Evolutionary conservation across 2,888 invertebrate species (phyloP), one percentile per base, ranked within the genome.

Genomic region (Lasioglossum leucozonium): DNA sequence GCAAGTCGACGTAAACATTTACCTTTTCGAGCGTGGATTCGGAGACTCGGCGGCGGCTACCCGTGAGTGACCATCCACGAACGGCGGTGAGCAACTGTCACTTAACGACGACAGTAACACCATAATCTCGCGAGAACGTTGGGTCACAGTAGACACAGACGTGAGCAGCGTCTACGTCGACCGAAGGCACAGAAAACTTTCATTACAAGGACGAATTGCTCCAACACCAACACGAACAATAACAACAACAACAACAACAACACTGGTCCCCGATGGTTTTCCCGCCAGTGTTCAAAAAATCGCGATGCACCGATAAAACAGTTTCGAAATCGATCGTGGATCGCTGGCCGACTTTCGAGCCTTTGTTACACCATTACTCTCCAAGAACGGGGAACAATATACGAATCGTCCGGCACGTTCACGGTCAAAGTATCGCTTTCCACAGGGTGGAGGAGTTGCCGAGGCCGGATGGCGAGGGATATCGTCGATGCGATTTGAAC

Each of bases 251-350:
- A 16, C 30, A 18, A 1, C 22, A 37, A 55, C n/a, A 55, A 55
- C 55, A 55, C 55, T 0, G 16, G 0, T 22, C 34, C 42, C 2
- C 4, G n/a, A 3, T n/a, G n/a, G 34, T 51, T 81, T 76, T 86
- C 72, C 62, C 81, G 86, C 79, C 86, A 82, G 58, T 11, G 65
- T 51, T 37, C 0, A 10, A 40, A n/a, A 13, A 51, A 81, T 81
- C 62, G 13, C n/a, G 42, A 67, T 71, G 34, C 3, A 81, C 65
- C 86, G 81, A 85, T 86, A 86, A 85, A 82, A 79, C 81, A 86
- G 86, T 74, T 72, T 22, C 51, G 76, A 74, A 65, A 85, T 86
- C 65, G 86, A 86, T 81, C 26, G 26, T 0, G 1, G 55, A 84
- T 84, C 84, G 4, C 44, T 8, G 22, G 10, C 8, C 4, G 11